Evolutionary conservation across 2,113 vertebrate genomes (phyloP).

Genomic region (Dermatemys mawii): DNA sequence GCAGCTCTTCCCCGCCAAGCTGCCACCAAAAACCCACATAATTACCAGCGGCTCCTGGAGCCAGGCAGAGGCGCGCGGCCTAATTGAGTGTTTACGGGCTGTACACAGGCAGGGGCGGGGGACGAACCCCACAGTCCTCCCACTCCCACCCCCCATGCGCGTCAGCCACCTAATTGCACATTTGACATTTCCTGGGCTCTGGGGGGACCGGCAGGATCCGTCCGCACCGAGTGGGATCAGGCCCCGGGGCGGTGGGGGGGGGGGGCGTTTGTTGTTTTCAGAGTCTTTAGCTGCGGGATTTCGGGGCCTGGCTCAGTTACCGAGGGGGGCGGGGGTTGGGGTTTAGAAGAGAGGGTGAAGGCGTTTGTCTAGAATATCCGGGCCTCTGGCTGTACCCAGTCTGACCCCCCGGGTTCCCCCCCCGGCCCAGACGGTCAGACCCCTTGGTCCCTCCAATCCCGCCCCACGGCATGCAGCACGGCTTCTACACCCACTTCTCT

Average conservation of each 20-base stretch:
- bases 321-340: background rate
- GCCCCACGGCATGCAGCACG: no score
- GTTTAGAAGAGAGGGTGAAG: background rate
- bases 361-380: no score
- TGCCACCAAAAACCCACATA: constrained; percentile 73
- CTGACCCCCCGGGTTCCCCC: background rate
- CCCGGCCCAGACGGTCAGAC: no score
- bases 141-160: no score
- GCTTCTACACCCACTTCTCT: background rate
- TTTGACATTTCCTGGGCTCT: background rate
- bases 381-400: no score
- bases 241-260: background rate
- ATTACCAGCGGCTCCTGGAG: constrained; percentile 70
- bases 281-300: background rate
- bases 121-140: no score
- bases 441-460: no score
- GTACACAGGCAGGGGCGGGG: background rate
- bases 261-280: background rate
- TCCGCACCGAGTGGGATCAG: background rate
- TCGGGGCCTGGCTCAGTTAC: background rate
- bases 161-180: background rate
- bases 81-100: constrained; percentile 75
- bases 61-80: constrained; percentile 53
- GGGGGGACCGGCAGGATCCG: no score
- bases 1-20: constrained; percentile 65